These are phyloP conservation scores for Megaceryle maxima DNA, from an alignment of 2,113 vertebrate species.

Conservation along the genomic window DNA sequence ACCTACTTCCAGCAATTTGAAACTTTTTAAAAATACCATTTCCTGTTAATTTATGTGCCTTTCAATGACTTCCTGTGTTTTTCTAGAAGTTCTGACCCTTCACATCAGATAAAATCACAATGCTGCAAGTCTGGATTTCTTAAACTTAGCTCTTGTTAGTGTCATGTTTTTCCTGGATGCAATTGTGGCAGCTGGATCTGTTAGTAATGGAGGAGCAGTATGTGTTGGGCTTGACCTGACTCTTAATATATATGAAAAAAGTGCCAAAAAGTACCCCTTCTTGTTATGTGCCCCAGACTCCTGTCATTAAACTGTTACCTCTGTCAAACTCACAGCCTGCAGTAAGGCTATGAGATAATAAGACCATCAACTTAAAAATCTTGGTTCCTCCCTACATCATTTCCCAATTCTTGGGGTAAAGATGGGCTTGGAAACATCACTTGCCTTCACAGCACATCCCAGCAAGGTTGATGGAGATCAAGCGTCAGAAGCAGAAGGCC, in stretches of 20 bases:
- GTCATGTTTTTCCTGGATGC: neutral
- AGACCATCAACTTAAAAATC: neutral
- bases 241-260: neutral
- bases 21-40: neutral
- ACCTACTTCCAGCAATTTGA: neutral
- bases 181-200: neutral
- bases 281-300: neutral
- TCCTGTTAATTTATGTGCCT: neutral
- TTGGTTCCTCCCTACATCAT: accelerated
- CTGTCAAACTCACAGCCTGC: neutral
- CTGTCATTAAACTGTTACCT: neutral
- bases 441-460: neutral
- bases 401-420: neutral
- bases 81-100: neutral
- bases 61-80: neutral
- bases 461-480: neutral
- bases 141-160: neutral
- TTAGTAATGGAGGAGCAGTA: neutral
- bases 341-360: neutral
- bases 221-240: neutral
- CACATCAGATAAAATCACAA: accelerated
- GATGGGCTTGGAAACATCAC: neutral
- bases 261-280: neutral
- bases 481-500: neutral
- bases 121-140: neutral